Evolutionary conservation across 2,797 vertebrate genomes (phyloP), one percentile per base, ranked within the genome.

Genomic region (Brachyrhaphis roseni): DNA sequence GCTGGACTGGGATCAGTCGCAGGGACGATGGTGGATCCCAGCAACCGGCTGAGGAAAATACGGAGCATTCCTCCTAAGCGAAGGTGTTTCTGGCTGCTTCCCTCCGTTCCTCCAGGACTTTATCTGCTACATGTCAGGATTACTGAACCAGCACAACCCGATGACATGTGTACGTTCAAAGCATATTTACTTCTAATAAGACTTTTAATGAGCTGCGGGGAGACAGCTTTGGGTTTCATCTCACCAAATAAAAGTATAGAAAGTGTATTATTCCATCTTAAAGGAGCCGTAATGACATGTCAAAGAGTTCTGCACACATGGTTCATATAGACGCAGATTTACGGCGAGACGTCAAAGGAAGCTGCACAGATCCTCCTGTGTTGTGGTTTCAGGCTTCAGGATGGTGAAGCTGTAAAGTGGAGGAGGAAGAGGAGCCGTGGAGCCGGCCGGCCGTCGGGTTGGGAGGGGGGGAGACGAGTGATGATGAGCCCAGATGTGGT

Each of bases 401-500:
- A 72, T 47, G 75, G 59, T 46, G 28, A 18, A 72, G 83, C 41
- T 74, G 64, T 47, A 84, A 80, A 82, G 18, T 0, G 51, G 46
- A n/a, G 34, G 10, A 74, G 82, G 79, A 78, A 78, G 71, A 71
- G 76, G 84, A 86, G 73, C 80, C 46, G 7, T 72, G 62, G 82
- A 75, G 75, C 74, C 71, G 39, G 39, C 36, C 36, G 36, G 62
- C 71, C 59, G 71, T 83, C 71, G 36, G 18, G 62, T 73, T 3
- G 45, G 45, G n/a, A 11, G 16, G 12, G 55, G 77, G 82, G 87
- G 84, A 76, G 47, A 90, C 90, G 90, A 92, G 86, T 90, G 90
- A 92, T 93, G 89, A 92, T 93, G 89, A 86, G 81, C 91, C 89
- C 92, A 93, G 84, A 93, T 90, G 64, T 85, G 82, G 51, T 78